A percentile compares a stretch with the other conserved stretches of the same genome.
Evolutionary conservation across 2,888 invertebrate genomes (phyloP).

Genomic region (Melitaea athalia): DNA sequence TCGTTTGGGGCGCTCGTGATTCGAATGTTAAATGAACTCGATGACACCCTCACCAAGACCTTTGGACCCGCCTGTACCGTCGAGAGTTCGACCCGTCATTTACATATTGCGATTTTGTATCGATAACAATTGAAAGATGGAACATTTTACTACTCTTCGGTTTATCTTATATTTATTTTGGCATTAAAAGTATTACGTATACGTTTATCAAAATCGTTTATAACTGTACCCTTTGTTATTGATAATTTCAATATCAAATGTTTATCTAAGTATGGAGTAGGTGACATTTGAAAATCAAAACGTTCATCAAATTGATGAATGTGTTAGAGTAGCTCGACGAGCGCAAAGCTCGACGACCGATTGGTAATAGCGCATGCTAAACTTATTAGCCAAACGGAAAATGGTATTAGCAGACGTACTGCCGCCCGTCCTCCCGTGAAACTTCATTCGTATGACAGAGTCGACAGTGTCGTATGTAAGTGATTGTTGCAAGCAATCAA

Average conservation of each 20-base stretch:
- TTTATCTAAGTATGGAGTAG: conserved; percentile 24
- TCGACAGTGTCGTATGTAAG: conserved; percentile 72
- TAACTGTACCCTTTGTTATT: not conserved
- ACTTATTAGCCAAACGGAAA: conserved; percentile 81
- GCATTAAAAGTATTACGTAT: conserved; percentile 3
- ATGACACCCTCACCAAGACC: conserved; percentile 56
- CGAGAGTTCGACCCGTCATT: conserved; percentile 64
- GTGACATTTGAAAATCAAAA: conserved; percentile 75
- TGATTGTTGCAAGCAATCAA: conserved; percentile 80
- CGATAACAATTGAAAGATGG: conserved; percentile 64
- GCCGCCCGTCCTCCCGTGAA: conserved; percentile 62
- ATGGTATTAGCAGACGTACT: conserved; percentile 76
- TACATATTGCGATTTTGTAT: conserved; percentile 77
- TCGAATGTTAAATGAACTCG: conserved; percentile 72
- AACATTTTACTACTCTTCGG: conserved; percentile 45
- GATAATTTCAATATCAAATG: not conserved
- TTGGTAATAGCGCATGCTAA: conserved; percentile 81
- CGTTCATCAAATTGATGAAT: conserved; percentile 78
- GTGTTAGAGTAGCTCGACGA: conserved; percentile 64
- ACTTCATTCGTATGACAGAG: conserved; percentile 74
- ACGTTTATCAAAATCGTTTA: not conserved
- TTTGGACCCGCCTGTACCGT: conserved; percentile 48
- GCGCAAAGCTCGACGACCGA: conserved; percentile 70
- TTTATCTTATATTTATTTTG: conserved; percentile 24
- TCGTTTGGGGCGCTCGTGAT: conserved; percentile 76